phyloP scores from a whole-genome alignment of 2,888 invertebrate genomes.

The Pseudococcus longispinus region DNA sequence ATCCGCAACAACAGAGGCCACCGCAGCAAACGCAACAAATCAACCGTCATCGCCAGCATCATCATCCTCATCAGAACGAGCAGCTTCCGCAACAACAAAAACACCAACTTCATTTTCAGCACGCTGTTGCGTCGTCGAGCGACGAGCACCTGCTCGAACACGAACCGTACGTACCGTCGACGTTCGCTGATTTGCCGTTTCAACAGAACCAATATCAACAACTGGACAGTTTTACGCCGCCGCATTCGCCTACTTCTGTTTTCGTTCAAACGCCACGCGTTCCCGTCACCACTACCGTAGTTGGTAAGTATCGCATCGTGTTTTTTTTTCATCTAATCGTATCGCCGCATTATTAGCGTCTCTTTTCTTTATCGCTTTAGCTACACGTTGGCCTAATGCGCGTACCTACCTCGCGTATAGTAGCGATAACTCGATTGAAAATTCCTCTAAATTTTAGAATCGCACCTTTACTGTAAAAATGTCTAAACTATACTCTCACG shows the following conservation, averaged over 20 bases:
- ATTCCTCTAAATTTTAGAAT: too few species aligned
- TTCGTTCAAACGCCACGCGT: not conserved
- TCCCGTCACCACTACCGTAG: slow-evolving; percentile 56
- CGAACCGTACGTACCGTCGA: not conserved
- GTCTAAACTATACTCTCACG: too few species aligned
- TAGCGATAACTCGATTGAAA: too few species aligned
- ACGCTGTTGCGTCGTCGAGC: not conserved
- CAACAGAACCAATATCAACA: slow-evolving; percentile 44
- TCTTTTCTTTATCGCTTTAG: too few species aligned
- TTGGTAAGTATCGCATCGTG: slow-evolving; percentile 42
- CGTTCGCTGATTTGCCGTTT: slow-evolving; percentile 50
- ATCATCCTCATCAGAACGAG: too few species aligned
- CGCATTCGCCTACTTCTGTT: slow-evolving; percentile 58
- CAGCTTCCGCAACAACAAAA: not conserved
- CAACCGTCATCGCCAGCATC: too few species aligned
- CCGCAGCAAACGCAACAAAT: slow-evolving; percentile 60
- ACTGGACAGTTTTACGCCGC: slow-evolving; percentile 58
- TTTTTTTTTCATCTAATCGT: too few species aligned
- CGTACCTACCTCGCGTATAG: too few species aligned
- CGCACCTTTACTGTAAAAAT: too few species aligned
- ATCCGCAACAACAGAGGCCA: not conserved
- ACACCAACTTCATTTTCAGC: not conserved
- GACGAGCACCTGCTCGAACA: not conserved
- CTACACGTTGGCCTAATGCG: too few species aligned
- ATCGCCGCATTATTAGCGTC: too few species aligned